Evolutionary conservation across 2,888 invertebrate genomes (phyloP).

Genomic region (Podabrus alpinus): DNA sequence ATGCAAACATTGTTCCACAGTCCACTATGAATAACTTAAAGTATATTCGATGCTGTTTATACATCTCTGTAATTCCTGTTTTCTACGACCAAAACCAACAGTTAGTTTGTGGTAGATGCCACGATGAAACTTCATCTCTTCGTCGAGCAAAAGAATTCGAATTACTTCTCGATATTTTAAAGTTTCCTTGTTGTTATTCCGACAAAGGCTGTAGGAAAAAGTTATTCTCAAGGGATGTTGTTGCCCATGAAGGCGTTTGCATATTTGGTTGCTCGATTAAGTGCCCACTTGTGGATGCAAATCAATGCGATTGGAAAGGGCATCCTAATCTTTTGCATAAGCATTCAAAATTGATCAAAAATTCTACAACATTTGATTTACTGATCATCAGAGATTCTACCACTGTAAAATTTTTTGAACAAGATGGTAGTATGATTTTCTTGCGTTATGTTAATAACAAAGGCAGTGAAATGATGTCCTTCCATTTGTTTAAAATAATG

Average conservation of each 20-base stretch:
- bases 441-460: background rate
- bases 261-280: background rate
- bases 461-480: background rate
- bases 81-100: background rate
- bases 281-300: background rate
- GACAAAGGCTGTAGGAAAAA: background rate
- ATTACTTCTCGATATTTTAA: background rate
- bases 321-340: background rate
- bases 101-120: background rate
- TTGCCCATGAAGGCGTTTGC: background rate
- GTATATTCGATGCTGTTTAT: background rate
- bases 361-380: background rate
- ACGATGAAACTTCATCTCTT: background rate
- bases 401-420: background rate
- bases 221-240: background rate
- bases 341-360: background rate
- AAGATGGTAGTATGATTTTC: background rate
- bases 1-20: background rate
- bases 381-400: background rate
- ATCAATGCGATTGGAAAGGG: background rate
- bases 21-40: background rate
- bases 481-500: background rate
- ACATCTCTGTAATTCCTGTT: background rate
- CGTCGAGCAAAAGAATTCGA: background rate
- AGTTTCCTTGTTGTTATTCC: background rate